Conservation (phyloP, 2,888 invertebrate species). For the Ellobium chinense region DNA sequence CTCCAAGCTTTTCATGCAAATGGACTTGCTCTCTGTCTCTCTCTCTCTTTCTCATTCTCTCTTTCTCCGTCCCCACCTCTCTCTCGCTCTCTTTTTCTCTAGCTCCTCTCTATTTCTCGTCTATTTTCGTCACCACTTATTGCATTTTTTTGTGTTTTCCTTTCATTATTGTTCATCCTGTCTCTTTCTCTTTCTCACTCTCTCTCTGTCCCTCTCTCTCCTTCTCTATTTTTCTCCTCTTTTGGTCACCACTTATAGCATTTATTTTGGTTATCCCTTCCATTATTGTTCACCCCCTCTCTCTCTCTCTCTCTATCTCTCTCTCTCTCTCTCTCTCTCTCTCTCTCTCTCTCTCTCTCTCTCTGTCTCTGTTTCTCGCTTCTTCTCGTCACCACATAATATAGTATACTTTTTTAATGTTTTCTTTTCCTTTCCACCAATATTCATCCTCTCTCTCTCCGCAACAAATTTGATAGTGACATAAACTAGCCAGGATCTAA, state of each 20-base stretch:
- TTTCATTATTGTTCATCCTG: not conserved
- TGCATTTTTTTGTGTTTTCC: not conserved
- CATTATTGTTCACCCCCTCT: not conserved
- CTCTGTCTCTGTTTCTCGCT: too few species aligned
- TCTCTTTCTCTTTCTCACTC: not conserved
- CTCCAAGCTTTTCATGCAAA: too few species aligned
- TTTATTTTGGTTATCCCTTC: too few species aligned
- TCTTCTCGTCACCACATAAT: too few species aligned
- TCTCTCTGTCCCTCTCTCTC: not conserved
- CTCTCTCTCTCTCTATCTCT: not conserved
- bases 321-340: not conserved
- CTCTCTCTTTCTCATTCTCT: constrained; percentile 10
- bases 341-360: not conserved
- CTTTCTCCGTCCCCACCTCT: not conserved
- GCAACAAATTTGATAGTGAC: too few species aligned
- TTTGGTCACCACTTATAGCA: not conserved
- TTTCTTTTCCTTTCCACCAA: too few species aligned
- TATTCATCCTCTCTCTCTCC: too few species aligned
- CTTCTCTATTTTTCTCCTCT: not conserved
- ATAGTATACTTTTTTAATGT: too few species aligned
- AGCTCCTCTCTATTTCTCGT: not conserved
- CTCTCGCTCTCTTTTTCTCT: not conserved
- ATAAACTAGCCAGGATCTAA: too few species aligned
- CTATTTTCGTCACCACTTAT: not conserved
- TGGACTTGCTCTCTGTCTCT: not conserved